These are phyloP conservation scores for Stegostoma tigrinum DNA, from an alignment of 2,113 vertebrate species.

Conservation along the genomic window DNA sequence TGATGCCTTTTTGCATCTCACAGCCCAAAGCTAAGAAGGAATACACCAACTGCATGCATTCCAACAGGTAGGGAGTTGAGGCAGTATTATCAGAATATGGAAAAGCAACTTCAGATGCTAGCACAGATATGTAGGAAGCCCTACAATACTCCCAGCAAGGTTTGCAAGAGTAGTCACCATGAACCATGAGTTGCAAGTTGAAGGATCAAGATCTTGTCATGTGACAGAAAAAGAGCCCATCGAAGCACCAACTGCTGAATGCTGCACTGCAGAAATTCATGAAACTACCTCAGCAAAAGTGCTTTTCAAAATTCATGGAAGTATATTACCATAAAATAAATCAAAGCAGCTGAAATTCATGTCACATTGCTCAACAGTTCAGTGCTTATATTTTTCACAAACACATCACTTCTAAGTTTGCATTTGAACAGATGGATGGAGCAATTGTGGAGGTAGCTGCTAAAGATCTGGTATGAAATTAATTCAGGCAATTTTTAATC, in stretches of 20 bases:
- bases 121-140: background rate
- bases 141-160: background rate
- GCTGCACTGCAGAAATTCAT: background rate
- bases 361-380: background rate
- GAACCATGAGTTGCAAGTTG: background rate
- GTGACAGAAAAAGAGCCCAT: background rate
- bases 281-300: background rate
- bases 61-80: background rate
- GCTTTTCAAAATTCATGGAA: background rate
- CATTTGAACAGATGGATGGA: background rate
- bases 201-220: background rate
- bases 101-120: background rate
- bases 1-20: too few relatives aligned
- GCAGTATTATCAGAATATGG: background rate
- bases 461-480: background rate
- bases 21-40: background rate
- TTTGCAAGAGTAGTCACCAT: background rate
- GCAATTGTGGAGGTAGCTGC: background rate
- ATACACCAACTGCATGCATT: background rate
- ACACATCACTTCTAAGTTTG: background rate
- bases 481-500: constrained; percentile 1
- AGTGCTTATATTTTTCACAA: background rate
- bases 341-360: background rate
- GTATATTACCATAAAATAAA: background rate
- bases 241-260: background rate